phyloP scores from a whole-genome alignment of 2,888 invertebrate species.

The Coleophora deauratella region DNA sequence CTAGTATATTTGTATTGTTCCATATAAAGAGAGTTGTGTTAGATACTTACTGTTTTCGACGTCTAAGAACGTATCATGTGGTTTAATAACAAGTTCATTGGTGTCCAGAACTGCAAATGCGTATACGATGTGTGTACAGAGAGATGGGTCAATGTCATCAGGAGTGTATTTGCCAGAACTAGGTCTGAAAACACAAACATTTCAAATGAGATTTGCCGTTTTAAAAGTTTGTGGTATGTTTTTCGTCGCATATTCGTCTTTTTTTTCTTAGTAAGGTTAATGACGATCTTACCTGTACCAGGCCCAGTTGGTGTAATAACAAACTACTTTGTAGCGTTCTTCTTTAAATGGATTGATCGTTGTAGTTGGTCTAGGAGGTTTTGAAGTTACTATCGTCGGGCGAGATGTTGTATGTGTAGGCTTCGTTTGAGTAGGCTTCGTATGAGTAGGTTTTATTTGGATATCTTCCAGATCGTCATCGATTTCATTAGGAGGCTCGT shows the following conservation, averaged over 20 bases:
- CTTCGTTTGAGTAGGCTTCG: conserved; percentile 19
- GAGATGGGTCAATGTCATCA: conserved; percentile 85
- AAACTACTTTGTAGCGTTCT: conserved; percentile 83
- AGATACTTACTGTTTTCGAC: conserved; percentile 84
- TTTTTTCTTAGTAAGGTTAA: neutral
- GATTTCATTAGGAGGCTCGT: conserved; percentile 38
- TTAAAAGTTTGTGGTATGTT: neutral
- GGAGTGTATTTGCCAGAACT: conserved; percentile 87
- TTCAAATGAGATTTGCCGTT: neutral
- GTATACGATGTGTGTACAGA: conserved; percentile 94
- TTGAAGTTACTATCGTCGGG: conserved; percentile 22
- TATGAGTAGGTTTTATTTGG: conserved; percentile 43
- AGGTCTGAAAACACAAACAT: conserved; percentile 65
- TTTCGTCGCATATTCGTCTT: neutral
- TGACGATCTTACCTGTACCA: conserved; percentile 79
- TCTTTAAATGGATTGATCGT: conserved; percentile 29
- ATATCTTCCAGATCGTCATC: conserved; percentile 61
- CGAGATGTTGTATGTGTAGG: conserved; percentile 18
- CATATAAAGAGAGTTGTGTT: conserved; percentile 1
- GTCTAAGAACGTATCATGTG: conserved; percentile 92
- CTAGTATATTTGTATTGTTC: neutral
- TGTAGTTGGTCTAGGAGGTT: conserved; percentile 8
- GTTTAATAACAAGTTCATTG: conserved; percentile 82
- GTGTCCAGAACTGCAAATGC: conserved; percentile 92
- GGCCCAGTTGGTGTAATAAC: conserved; percentile 96